Conservation (phyloP, 2,113 vertebrate species). For the Microcebus jonahi region DNA sequence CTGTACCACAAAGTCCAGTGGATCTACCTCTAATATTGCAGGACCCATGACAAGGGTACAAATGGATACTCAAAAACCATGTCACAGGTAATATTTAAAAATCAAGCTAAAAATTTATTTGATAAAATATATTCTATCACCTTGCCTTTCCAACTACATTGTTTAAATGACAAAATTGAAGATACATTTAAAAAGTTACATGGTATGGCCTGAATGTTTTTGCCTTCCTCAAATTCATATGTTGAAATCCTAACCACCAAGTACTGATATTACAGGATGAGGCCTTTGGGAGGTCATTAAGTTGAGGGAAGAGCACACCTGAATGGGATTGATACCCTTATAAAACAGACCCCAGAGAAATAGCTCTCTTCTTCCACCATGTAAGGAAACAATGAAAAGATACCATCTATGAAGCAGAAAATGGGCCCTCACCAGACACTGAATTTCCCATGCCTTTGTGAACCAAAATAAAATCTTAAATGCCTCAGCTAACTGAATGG, state of each 20-base stretch:
- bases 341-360: background rate
- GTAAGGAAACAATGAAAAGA: background rate
- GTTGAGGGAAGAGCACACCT: background rate
- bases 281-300: background rate
- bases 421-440: background rate
- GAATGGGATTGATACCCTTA: no score
- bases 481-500: no score
- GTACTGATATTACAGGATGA: background rate
- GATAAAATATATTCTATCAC: background rate
- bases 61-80: background rate
- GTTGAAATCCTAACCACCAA: background rate
- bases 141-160: background rate
- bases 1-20: fast-evolving
- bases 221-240: background rate
- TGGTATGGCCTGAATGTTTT: background rate
- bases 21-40: fast-evolving
- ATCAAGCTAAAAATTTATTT: background rate
- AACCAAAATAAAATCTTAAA: no score
- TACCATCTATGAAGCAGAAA: background rate
- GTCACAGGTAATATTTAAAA: background rate
- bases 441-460: background rate
- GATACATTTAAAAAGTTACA: background rate
- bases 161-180: background rate
- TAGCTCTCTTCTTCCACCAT: fast-evolving
- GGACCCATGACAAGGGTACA: background rate